phyloP scores from a whole-genome alignment of 2,888 invertebrate species.

The Eueremaeus valkanovi region DNA sequence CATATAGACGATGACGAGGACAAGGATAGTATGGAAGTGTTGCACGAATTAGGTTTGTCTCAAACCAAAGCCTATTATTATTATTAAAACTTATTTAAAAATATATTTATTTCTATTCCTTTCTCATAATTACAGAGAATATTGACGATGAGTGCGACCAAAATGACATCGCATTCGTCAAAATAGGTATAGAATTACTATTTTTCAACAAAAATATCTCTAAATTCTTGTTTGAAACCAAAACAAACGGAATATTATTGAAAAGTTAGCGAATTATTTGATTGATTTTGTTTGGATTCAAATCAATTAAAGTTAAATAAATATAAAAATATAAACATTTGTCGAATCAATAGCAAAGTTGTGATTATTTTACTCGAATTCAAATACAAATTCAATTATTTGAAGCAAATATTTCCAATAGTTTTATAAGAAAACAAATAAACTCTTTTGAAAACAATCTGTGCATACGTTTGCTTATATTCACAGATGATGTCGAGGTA shows the following conservation, averaged over 20 bases:
- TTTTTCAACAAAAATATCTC: background rate
- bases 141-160: slow-evolving; percentile 89
- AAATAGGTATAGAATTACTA: slow-evolving; percentile 58
- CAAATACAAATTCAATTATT: no score
- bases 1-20: slow-evolving; percentile 38
- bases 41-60: slow-evolving; percentile 35
- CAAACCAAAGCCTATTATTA: no score
- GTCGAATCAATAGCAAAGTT: no score
- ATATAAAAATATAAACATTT: no score
- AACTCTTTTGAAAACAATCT: no score
- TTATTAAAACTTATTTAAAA: background rate
- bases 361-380: no score
- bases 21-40: slow-evolving; percentile 34
- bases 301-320: no score
- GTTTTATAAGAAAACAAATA: no score
- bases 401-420: no score
- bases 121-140: slow-evolving; percentile 63
- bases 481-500: slow-evolving; percentile 64
- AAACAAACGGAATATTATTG: no score
- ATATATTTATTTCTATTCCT: background rate
- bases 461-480: slow-evolving; percentile 61
- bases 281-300: no score
- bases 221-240: slow-evolving; percentile 66
- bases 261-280: no score
- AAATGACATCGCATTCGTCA: slow-evolving; percentile 82